Evolutionary conservation across 2,797 vertebrate genomes (phyloP), one percentile per base, ranked within the genome.

Genomic region (Novumbra hubbsi): DNA sequence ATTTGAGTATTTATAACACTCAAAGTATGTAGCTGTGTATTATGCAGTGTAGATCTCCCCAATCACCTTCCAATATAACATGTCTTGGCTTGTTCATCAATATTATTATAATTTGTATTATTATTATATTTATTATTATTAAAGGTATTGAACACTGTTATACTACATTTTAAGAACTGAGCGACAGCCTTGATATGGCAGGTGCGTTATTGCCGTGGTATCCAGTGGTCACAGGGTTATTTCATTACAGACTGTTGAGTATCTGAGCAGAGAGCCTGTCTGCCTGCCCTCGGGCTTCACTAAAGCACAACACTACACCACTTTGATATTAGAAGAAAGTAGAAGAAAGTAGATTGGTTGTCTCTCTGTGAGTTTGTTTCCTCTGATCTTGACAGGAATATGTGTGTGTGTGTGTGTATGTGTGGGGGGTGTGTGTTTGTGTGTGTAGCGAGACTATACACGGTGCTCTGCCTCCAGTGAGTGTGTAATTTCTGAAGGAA

Each of bases 201-300:
- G 67, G 27, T 41, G 67, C 28, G 9, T 17, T 45, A 4, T 34
- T 60, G 55, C 14, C 24, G 49, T 50, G 41, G 14, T 32, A 21
- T 32, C 12, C 30, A 34, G 49, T 28, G 19, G 50, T 57, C 69
- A 50, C 0, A 15, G 38, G n/a, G 14, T 72, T 72, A 70, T 81
- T 80, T 73, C 76, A 82, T 78, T 80, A 76, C 65, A 45, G 32
- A 67, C 74, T 41, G 21, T n/a, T 19, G 41, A 45, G 60, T 28
- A 55, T 66, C 60, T 65, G 24, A 65, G 49, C 48, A 38, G 81
- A 30, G 19, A 67, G 19, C 38, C 27, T 28, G 50, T 70, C 66
- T 30, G 7, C 24, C 38, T 78, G 65, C 64, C 79, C 78, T 68
- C 68, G 14, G 63, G 68, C 72, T 73, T 14, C 48, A 73, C 72